Base-by-base conservation (phyloP, 1,140 invertebrate genomes). In the Atopsyche davidsoni region DNA sequence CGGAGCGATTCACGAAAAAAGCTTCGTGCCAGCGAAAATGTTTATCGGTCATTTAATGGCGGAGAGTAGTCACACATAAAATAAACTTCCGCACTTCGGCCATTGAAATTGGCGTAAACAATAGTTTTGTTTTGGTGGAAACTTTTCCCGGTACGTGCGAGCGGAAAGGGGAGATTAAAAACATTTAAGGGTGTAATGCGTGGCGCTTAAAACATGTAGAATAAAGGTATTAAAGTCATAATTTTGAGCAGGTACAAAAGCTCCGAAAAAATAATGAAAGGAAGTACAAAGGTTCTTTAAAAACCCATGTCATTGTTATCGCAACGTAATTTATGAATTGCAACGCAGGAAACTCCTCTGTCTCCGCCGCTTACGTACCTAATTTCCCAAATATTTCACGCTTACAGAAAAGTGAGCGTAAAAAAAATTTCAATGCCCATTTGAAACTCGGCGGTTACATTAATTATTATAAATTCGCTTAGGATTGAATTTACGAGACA, bases 41-140 rank as follows among this genome's bases (percentile, higher is more conserved):
- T 57, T 57, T 57, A 57, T 57, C 49, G 49, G 34, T 46, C 54
- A 46, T 45, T 57, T 57, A 57, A 51, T 46, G 45, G 52, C 38
- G 10, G 28, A 48, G 35, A 51, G 42, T 43, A 44, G 40, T 38
- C 41, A 38, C 49, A 51, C 41, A 39, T 39, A 51, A 51, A 51
- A 51, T 36, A 49, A 49, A 49, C 38, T 49, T 36, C 13, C 21
- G 9, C 46, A 32, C 46, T 40, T 32, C 25, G 39, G 38, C 46
- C 22, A 49, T 49, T 41, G 35, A 35, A 47, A 25, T 38, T 24
- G 46, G 14, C 36, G 38, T 40, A 48, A 48, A 48, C 46, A 49
- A 49, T 49, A 42, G 38, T 41, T 49, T 49, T 49, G 23, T 49
- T 40, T 24, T 24, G 3, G 2, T 42, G 2, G 14, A 34, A 49